Percentiles rank a stretch among this genome's conserved stretches.
These are phyloP conservation scores for Marasmarcha lunaedactyla DNA, from an alignment of 2,888 invertebrate species.

Conservation along the genomic window DNA sequence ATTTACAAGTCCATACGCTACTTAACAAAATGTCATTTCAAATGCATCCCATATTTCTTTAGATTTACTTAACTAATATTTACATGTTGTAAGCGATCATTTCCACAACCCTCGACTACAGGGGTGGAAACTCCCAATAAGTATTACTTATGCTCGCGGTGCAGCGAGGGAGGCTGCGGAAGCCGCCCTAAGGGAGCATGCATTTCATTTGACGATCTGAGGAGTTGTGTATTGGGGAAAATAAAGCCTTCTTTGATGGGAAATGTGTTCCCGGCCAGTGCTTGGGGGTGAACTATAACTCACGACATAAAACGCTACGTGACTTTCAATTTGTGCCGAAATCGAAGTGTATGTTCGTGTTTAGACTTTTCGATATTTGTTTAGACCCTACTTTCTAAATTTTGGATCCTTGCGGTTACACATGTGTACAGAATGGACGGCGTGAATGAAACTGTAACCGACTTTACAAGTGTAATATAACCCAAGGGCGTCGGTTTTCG, in stretches of 20 bases:
- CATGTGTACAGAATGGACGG: no score
- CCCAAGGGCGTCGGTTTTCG: no score
- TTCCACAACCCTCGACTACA: conserved; percentile 20
- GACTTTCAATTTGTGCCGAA: conserved; percentile 1
- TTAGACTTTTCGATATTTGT: no score
- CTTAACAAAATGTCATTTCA: no score
- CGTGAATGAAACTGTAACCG: no score
- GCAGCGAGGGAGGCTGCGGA: conserved; percentile 24
- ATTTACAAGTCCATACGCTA: no score
- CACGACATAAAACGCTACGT: neutral
- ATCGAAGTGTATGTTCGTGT: no score
- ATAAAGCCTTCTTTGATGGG: conserved; percentile 31
- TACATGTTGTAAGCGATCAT: conserved; percentile 49
- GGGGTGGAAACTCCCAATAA: conserved; percentile 30
- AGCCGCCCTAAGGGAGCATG: conserved; percentile 23
- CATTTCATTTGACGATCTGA: conserved; percentile 46
- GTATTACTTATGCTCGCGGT: conserved; percentile 40
- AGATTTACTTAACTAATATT: conserved; percentile 32
- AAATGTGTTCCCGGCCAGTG: conserved; percentile 17
- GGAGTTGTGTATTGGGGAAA: conserved; percentile 27
- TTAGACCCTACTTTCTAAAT: no score
- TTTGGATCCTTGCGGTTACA: no score
- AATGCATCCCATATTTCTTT: conserved; percentile 15
- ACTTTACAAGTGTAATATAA: no score
- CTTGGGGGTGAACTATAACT: neutral